Evolutionary conservation across 1,140 invertebrate genomes (phyloP), one percentile per base, ranked within the genome.

Genomic region (Chironomus striatipennis): DNA sequence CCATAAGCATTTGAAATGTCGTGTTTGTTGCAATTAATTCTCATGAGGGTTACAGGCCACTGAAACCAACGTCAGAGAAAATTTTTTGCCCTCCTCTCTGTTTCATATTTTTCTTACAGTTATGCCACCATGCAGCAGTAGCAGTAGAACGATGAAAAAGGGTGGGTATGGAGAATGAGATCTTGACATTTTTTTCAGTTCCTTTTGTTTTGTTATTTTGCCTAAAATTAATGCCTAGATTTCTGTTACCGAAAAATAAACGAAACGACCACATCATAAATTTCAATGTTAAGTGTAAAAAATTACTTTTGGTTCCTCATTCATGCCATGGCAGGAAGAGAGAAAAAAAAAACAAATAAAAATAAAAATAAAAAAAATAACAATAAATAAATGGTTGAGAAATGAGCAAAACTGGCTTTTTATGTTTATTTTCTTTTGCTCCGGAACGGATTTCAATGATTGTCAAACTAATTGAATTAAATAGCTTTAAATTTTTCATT

Each of bases 11-110:
- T 70, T 70, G 18, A 70, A 70, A 70, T 20, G 65, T 70, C 65
- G 65, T 70, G 65, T 70, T 70, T 70, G 65, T 70, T 21, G 65
- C 65, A 70, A 70, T 70, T 70, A 70, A 70, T 70, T 70, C 10
- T 70, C 65, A 70, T 70, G 65, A 70, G 18, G 18, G 65, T 21
- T 70, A 20, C 17, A 70, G 17, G 18, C 65, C 65, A 18, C 20
- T 70, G 18, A 70, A 70, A 70, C 65, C 65, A 70, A 70, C 65
- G 65, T 21, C 65, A 70, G 20, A 70, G 7, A 18, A 10, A n/a
- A n/a, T 67, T 70, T 70, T 57, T 15, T 47, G 43, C 43, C n/a
- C 12, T n/a, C 12, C 47, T 57, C 47, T n/a, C 12, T 57, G 43
- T 34, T 34, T 34, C 24, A 34, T 34, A 34, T 34, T 34, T 34